Percentiles rank a stretch among this genome's conserved stretches.
These are phyloP conservation scores for Palythoa heliodiscus DNA, from an alignment of 92 coral and sea anemone species.

Conservation along the genomic window DNA sequence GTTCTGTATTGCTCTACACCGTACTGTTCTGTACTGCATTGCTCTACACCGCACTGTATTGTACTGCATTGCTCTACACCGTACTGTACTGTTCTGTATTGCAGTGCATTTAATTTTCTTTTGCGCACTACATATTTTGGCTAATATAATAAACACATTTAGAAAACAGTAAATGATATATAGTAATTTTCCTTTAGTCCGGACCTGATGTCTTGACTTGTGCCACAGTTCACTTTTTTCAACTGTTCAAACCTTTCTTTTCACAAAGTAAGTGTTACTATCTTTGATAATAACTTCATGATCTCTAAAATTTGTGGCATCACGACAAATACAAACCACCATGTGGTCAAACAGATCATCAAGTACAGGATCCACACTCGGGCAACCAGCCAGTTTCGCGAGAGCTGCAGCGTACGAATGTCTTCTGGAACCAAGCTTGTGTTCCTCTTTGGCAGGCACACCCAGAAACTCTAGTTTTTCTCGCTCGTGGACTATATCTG, in stretches of 20 bases:
- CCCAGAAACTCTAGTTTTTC: conserved; percentile 60
- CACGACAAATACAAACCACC: background rate
- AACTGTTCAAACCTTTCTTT: background rate
- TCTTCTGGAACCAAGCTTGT: conserved; percentile 56
- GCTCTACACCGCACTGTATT: too few species aligned
- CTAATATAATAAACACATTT: too few species aligned
- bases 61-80: too few species aligned
- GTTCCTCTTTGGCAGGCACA: conserved; percentile 62
- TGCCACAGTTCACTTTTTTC: background rate
- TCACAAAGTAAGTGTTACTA: conserved; percentile 1
- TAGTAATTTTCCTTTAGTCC: too few species aligned
- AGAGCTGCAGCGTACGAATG: conserved; percentile 64
- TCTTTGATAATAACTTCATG: conserved; percentile 17
- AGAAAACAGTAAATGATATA: too few species aligned
- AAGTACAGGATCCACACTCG: conserved; percentile 45
- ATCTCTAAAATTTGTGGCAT: background rate
- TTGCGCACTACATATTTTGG: too few species aligned
- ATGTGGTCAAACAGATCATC: conserved; percentile 53
- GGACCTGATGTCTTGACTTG: too few species aligned
- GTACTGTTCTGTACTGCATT: too few species aligned
- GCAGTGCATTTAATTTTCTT: too few species aligned
- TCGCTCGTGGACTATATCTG: conserved; percentile 64
- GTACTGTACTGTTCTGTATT: too few species aligned
- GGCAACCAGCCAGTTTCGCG: conserved; percentile 72
- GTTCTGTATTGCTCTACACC: too few species aligned